Base-by-base conservation (phyloP, 2,888 invertebrate genomes). In the Cheilosia pagana region DNA sequence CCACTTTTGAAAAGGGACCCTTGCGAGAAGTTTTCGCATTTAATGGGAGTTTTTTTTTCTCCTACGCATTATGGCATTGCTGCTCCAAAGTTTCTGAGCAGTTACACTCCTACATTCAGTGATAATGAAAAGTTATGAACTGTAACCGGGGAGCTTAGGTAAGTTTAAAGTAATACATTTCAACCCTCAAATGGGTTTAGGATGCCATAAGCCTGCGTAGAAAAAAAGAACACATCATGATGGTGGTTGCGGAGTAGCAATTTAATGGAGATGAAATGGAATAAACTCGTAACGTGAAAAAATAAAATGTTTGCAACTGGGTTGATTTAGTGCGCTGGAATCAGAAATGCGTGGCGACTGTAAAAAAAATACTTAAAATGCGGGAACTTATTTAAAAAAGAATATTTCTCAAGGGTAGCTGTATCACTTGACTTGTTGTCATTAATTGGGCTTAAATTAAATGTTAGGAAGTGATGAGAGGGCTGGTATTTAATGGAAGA, bases 51-150 rank as follows among this genome's bases (percentile, higher is more conserved):
- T 63, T 50, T 50, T 31, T 21, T 43, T 43, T 45, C 12, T 23
- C 8, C 10, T 14, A 59, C 48, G 67, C 41, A 67, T 60, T 52
- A 65, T 57, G 78, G 48, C 28, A 43, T 23, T 50, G 23, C 10
- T 35, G 16, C 41, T 62, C 63, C 50, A 60, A 77, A 71, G 65
- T 82, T 77, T 60, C 65, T 71, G 14, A 63, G 77, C 82, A 71
- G 72, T 75, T 75, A 75, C 70, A 79, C 65, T 83, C 63, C 41
- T 59, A 72, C 62, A 31, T 57, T 48, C 16, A 50, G 68, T 59
- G 79, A 68, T 79, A 83, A 83, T 83, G 79, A 83, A 79, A 83
- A 83, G 79, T 83, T 83, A 83, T 74, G 83, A 79, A 83, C 83
- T 79, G 79, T 83, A 70, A 82, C 79, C 74, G n/a, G 4, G 43